A percentile compares a stretch with the other conserved stretches of the same genome.
These are phyloP conservation scores for Meloidogyne floridensis DNA, from an alignment of 1,140 invertebrate genomes.

Conservation along the genomic window DNA sequence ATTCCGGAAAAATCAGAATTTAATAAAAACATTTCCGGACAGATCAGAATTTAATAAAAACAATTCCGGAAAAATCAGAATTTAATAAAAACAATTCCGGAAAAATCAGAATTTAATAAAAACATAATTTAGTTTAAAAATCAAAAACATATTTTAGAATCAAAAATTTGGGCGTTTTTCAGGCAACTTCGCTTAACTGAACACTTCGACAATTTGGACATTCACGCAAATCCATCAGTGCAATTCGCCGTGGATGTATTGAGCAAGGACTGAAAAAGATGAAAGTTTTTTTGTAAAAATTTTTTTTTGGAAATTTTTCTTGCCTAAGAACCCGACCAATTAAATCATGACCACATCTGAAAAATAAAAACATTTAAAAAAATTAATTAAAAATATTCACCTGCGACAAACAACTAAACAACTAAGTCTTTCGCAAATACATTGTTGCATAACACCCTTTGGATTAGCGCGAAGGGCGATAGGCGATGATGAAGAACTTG, in stretches of 20 bases:
- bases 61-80: too few species aligned
- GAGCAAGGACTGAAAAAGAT: slow-evolving; percentile 13
- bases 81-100: too few species aligned
- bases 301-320: background rate
- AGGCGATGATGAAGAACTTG: background rate
- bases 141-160: background rate
- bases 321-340: slow-evolving; percentile 42
- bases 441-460: slow-evolving; percentile 14
- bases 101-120: too few species aligned
- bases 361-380: background rate
- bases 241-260: slow-evolving; percentile 38
- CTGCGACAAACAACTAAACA: slow-evolving; percentile 37
- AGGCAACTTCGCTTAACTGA: slow-evolving; percentile 39
- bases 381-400: slow-evolving; percentile 13
- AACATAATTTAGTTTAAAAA: too few species aligned
- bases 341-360: slow-evolving; percentile 37
- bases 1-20: too few species aligned
- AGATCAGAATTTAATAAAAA: too few species aligned
- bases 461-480: background rate
- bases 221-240: slow-evolving; percentile 43
- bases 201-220: slow-evolving; percentile 45
- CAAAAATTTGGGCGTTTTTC: background rate
- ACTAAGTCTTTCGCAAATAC: slow-evolving; percentile 33
- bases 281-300: background rate
- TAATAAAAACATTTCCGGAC: too few species aligned